Evolutionary conservation across 2,113 vertebrate species (phyloP).

Genomic region (Anarhynchus alexandrinus): DNA sequence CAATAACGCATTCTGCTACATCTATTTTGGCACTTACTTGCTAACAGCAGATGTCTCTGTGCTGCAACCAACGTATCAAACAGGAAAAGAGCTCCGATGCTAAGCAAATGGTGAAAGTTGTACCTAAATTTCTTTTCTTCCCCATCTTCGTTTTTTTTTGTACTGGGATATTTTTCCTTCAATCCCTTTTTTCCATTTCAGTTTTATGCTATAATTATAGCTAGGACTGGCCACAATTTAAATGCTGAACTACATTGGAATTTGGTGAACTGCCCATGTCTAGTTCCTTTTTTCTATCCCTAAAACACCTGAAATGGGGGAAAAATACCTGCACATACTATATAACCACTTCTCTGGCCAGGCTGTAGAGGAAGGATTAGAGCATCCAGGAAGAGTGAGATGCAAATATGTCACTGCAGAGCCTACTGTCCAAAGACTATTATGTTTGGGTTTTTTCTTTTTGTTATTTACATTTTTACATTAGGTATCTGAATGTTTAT

Average conservation of each 20-base stretch:
- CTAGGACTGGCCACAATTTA: background rate
- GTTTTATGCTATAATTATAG: background rate
- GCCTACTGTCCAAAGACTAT: background rate
- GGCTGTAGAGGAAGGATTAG: background rate
- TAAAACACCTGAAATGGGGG: background rate
- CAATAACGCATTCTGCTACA: conserved; percentile 46
- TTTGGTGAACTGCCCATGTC: background rate
- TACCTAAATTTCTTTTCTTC: conserved; percentile 27
- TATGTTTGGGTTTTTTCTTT: background rate
- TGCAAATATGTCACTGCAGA: background rate
- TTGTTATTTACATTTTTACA: background rate
- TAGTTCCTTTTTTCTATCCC: background rate
- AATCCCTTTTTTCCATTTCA: background rate
- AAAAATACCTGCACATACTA: background rate
- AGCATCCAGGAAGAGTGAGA: background rate
- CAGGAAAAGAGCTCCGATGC: conserved; percentile 26
- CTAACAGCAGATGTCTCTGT: conserved; percentile 55
- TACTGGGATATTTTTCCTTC: background rate
- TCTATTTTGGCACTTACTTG: conserved; percentile 24
- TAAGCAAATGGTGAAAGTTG: conserved; percentile 36
- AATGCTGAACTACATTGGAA: background rate
- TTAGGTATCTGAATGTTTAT: background rate
- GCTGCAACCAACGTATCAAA: conserved; percentile 8
- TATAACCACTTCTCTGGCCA: background rate
- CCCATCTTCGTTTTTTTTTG: background rate